Base-by-base conservation (phyloP, 2,797 vertebrate species). In the Peromyscus attwateri region DNA sequence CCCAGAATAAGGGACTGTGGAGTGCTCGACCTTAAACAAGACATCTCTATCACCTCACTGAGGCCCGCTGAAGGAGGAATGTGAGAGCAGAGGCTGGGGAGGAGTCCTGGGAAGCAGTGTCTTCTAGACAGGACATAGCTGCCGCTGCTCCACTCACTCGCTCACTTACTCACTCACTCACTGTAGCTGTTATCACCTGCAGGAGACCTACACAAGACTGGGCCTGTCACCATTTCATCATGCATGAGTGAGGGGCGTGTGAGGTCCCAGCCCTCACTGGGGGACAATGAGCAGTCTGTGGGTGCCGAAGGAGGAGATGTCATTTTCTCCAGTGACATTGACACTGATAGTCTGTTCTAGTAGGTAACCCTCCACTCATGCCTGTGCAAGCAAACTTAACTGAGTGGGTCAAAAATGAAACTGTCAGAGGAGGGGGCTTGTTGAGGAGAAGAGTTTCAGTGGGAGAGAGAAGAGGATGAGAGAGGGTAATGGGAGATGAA, bases 91-190 rank as follows among this genome's bases (percentile, higher is more conserved):
- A 71, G 66, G 23, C 31, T 29, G 4, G 2, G 8, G 34, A 6
- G 0, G 84, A 16, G 8, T 40, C 68, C 9, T 29, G 25, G 10
- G 16, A 71, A 55, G 25, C 34, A 16, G 13, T 55, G 34, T 37
- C 49, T 55, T 87, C 46, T 16, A 34, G 46, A 40, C 16, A 6
- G 19, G n/a, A 8, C 8, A 19, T 66, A 70, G 43, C 0, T 0
- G 0, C 0, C 0, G 0, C n/a, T 0, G 6, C 2, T 34, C 64
- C 52, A 52, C 13, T 52, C 49, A 12, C 49, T 52, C 49, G 0
- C 49, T 49, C 49, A 3, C 52, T 52, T 13, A 14, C 52, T 52
- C 52, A 66, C 83, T 87, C 23, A 27, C 64, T 87, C 31, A 70
- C 31, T 23, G 14, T 37, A 31, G 37, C 66, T 71, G 46, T 23